A percentile compares a stretch with the other conserved stretches of the same genome.
phyloP scores from a whole-genome alignment of 92 coral and sea anemone species.

The Umimayanthus kanabou region DNA sequence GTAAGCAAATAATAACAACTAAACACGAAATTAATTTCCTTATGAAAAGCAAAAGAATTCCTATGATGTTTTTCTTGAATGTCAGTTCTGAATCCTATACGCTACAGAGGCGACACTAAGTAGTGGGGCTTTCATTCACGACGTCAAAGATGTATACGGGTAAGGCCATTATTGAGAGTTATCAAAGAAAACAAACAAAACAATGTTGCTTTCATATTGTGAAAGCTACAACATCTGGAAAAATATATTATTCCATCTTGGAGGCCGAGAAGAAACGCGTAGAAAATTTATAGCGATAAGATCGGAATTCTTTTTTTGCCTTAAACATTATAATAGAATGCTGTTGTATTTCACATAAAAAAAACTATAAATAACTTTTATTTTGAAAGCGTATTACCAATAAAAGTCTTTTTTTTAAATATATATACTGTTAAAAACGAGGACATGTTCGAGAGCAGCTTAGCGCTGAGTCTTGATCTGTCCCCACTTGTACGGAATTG shows the following conservation, averaged over 20 bases:
- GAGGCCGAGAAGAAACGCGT: neutral
- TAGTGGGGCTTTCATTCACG: neutral
- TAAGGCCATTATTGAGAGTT: conserved; percentile 1
- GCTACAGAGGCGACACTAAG: neutral
- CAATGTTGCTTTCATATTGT: conserved; percentile 22
- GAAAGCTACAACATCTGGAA: conserved; percentile 21
- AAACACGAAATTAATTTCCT: neutral
- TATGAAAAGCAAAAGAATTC: neutral
- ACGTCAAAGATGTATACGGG: neutral
- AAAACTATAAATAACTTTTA: neutral
- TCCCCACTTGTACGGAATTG: neutral
- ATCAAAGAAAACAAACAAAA: conserved; percentile 13
- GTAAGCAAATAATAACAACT: conserved; percentile 5
- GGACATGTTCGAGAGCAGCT: neutral
- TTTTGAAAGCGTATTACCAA: neutral
- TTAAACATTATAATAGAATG: neutral
- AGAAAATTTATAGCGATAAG: conserved; percentile 3
- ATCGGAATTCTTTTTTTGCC: neutral
- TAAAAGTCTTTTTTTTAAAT: neutral
- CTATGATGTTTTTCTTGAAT: neutral
- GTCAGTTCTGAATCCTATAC: neutral
- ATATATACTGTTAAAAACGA: neutral
- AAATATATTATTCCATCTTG: neutral
- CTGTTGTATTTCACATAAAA: neutral
- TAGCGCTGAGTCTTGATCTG: no score